These are phyloP conservation scores for Acanthacorydalis orientalis DNA, from an alignment of 2,888 invertebrate species.

Conservation along the genomic window DNA sequence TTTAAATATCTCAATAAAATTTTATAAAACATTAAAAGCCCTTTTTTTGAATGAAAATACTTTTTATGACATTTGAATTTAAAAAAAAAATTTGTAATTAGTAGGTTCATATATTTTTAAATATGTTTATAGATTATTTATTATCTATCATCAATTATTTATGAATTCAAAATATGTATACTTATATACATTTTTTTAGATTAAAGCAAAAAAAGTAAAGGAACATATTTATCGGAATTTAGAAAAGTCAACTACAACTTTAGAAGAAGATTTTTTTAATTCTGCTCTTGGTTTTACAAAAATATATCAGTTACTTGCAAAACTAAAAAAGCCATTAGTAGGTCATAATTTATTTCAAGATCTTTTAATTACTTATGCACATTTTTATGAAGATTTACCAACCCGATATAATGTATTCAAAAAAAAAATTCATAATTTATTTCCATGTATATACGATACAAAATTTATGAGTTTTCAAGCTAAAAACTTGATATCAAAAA, in stretches of 20 bases:
- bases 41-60: too few species aligned
- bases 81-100: too few species aligned
- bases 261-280: conserved; percentile 33
- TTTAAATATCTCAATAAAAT: too few species aligned
- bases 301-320: conserved; percentile 41
- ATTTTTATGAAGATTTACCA: conserved; percentile 54
- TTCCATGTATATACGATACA: conserved; percentile 57
- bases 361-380: conserved; percentile 48
- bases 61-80: too few species aligned
- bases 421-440: conserved; percentile 35
- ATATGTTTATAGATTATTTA: too few species aligned
- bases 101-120: too few species aligned
- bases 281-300: conserved; percentile 47
- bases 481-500: conserved; percentile 24
- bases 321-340: conserved; percentile 48
- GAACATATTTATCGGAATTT: conserved; percentile 17
- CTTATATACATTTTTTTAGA: conserved; percentile 12
- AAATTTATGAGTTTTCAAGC: conserved; percentile 45
- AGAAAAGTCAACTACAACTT: conserved; percentile 18
- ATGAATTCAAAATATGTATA: too few species aligned
- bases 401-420: conserved; percentile 47
- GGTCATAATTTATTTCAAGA: conserved; percentile 64
- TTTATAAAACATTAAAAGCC: too few species aligned
- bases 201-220: conserved; percentile 22
- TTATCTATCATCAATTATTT: too few species aligned